Evolutionary conservation across 2,888 invertebrate species (phyloP), one percentile per base, ranked within the genome.

Genomic region (Folsomia manolachei): DNA sequence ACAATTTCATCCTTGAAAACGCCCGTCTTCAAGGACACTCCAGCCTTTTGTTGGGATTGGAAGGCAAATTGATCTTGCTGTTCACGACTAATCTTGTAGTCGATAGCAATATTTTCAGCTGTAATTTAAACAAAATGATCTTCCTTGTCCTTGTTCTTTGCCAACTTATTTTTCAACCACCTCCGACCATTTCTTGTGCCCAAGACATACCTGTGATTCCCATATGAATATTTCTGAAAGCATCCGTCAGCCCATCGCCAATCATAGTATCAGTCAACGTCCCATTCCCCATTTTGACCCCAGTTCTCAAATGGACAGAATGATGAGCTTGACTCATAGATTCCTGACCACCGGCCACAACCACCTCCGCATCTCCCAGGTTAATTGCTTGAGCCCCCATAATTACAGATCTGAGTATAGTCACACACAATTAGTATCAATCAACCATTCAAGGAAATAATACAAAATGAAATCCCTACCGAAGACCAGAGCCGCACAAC

Each of bases 281-380:
- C 2, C 85, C 84, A 78, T 89, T 83, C 2, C 93, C 93, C 84
- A 91, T 85, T 85, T 90, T 91, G 1, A 87, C 82, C 14, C 90
- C 90, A 74, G 84, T 82, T 63, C 93, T 86, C 75, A 92, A 81
- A 79, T 88, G 84, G 27, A 88, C 84, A 2, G 86, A 86, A 83
- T 93, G 93, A 1, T 90, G 90, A 1, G 92, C 88, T 83, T 87
- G 86, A 69, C 90, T 90, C 94, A 94, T 94, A 80, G 85, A 90
- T 84, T 94, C 94, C 85, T 92, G 92, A 0, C 94, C 94, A 27
- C 92, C 93, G 80, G 90, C 90, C 23, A 94, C 87, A 2, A 92
- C 88, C 75, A 92, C 85, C 25, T 85, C 83, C 1, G 88, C 85
- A 81, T 92, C 91, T 2, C 89, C 90, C 66, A 85, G 83, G 75